Evolutionary conservation across 2,113 vertebrate species (phyloP).

Genomic region (Oncorhynchus masou): DNA sequence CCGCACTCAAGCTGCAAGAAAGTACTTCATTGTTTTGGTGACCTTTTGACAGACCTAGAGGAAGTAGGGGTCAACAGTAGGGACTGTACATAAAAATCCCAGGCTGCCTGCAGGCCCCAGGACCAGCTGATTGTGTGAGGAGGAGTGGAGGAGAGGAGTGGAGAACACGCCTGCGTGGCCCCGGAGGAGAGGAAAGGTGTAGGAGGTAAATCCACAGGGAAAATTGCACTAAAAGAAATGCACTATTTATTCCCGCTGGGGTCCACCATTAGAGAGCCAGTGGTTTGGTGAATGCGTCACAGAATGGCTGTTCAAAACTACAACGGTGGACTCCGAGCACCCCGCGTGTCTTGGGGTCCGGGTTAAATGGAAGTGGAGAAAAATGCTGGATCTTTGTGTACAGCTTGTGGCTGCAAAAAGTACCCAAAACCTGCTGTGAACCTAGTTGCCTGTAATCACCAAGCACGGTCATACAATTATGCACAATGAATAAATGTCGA

Average conservation of each 20-base stretch:
- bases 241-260: constrained; percentile 62
- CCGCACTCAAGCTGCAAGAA: no score
- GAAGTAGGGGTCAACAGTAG: background rate
- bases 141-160: background rate
- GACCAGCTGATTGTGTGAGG: background rate
- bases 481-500: constrained; percentile 18
- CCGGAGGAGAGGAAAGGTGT: no score
- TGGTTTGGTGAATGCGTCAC: constrained; percentile 41
- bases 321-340: background rate
- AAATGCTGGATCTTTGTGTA: constrained; percentile 12
- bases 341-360: constrained; percentile 10
- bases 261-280: constrained; percentile 48
- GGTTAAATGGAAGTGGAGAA: constrained; percentile 23
- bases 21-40: no score
- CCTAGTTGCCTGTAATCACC: constrained; percentile 33
- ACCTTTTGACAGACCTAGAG: background rate
- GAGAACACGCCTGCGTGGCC: no score
- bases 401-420: constrained; percentile 4
- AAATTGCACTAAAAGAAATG: constrained; percentile 61
- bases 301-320: constrained; percentile 45
- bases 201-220: constrained; percentile 28
- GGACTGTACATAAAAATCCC: no score
- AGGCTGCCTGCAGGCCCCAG: background rate
- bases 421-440: constrained; percentile 20
- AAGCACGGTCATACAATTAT: constrained; percentile 20